Evolutionary conservation across 2,113 vertebrate species (phyloP).

Genomic region (Nestor notabilis): DNA sequence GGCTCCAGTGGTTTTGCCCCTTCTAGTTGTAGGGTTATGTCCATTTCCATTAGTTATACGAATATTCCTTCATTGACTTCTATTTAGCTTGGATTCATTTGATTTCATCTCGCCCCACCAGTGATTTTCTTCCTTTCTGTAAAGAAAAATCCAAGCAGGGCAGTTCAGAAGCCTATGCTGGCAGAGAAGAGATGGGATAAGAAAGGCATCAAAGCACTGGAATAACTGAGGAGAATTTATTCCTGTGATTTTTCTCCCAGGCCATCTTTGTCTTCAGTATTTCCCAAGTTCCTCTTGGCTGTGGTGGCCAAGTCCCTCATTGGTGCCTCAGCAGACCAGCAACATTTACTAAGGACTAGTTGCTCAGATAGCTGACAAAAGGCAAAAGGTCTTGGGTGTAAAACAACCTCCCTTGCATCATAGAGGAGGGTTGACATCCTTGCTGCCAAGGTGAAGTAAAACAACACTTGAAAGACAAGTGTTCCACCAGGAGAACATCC

Average conservation of each 20-base stretch:
- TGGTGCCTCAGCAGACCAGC: background rate
- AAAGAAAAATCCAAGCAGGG: background rate
- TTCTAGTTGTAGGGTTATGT: background rate
- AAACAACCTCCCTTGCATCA: background rate
- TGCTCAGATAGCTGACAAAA: background rate
- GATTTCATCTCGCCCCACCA: background rate
- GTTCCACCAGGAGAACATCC: background rate
- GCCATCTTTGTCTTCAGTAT: background rate
- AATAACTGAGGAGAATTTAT: background rate
- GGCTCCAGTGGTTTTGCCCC: background rate
- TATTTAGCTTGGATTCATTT: background rate
- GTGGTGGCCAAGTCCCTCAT: background rate
- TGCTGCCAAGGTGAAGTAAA: background rate
- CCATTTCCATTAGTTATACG: background rate
- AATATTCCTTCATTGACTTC: background rate
- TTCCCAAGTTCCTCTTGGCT: background rate
- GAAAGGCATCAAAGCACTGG: background rate
- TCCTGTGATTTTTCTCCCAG: background rate
- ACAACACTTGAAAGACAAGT: background rate
- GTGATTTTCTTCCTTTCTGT: background rate
- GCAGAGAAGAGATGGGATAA: background rate
- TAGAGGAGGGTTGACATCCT: background rate
- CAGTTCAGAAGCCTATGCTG: background rate
- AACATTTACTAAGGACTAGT: background rate
- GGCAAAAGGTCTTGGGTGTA: background rate